Evolutionary conservation across 2,888 invertebrate genomes (phyloP), one percentile per base, ranked within the genome.

Genomic region (Apocheima hispidaria): DNA sequence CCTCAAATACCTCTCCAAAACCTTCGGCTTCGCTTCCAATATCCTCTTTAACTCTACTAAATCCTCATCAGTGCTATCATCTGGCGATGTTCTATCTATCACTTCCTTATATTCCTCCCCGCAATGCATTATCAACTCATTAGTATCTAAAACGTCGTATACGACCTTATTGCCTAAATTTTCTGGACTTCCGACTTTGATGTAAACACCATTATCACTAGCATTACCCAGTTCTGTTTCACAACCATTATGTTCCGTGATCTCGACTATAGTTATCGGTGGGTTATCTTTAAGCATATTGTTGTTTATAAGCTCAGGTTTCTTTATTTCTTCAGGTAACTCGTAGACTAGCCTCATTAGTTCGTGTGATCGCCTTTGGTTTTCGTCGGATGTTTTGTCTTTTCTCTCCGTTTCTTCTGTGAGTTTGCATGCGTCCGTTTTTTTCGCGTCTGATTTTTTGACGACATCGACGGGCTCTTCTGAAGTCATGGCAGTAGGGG

Each of bases 1-100:
- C 56, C 94, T 94, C 69, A 97, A 88, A 96, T 97, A 97, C 76
- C 94, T 94, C 82, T 97, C 97, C 74, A 96, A 93, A 50, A 95
- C 91, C 62, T 92, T 94, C 2, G 96, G 95, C 82, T 96, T 96
- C 10, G 69, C 77, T 52, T 88, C 89, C 63, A 93, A 74, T 12
- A 92, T 66, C 53, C 79, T 86, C 61, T 86, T 91, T 48, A 93
- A 71, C 63, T 91, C 89, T 21, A 75, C 50, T 67, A 93, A 77
- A 33, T 93, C 93, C 40, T 93, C 93, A 40, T 93, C 93, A 2
- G 81, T 84, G 53, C 86, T 85, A 14, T 88, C 87, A 20, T 90
- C 90, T 0, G 91, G 89, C 1, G 91, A 87, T 1, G 90, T 77
- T 49, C 88, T 81, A 36, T 91, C 90, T 71, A 87, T 87, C 0